These are phyloP conservation scores for Limnephilus rhombicus DNA, from an alignment of 2,888 invertebrate species.

Conservation along the genomic window DNA sequence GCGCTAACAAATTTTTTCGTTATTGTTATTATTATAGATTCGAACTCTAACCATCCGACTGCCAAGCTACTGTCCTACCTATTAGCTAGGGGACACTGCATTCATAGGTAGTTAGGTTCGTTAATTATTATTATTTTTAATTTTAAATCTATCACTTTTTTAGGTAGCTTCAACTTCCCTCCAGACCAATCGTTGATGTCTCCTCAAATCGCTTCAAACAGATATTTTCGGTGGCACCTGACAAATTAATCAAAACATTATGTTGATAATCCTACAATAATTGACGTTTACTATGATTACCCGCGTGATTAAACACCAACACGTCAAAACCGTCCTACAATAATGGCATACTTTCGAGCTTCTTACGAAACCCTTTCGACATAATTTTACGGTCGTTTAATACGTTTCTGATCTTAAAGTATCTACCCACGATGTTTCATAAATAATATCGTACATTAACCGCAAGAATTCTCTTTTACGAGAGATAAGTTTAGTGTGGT, in stretches of 20 bases:
- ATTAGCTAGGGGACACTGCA: no score
- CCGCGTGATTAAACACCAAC: background rate
- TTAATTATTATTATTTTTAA: no score
- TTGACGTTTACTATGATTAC: background rate
- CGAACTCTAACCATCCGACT: no score
- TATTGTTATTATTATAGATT: no score
- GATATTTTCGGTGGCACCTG: background rate
- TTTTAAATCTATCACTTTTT: no score
- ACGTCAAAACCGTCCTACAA: background rate
- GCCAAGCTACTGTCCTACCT: no score
- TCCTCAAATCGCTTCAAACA: background rate
- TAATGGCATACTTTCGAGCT: background rate
- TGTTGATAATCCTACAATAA: background rate
- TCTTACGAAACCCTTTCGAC: background rate
- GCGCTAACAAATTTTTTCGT: no score
- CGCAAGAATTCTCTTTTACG: constrained; percentile 18
- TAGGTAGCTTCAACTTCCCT: background rate
- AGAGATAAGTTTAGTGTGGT: background rate
- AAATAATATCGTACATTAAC: background rate
- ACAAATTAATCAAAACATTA: background rate
- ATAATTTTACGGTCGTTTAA: constrained; percentile 6
- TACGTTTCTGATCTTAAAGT: background rate
- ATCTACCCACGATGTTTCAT: background rate
- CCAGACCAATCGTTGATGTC: background rate
- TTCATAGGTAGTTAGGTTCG: no score